Evolutionary conservation across 2,113 vertebrate species (phyloP).

Genomic region (Carassius carassius): DNA sequence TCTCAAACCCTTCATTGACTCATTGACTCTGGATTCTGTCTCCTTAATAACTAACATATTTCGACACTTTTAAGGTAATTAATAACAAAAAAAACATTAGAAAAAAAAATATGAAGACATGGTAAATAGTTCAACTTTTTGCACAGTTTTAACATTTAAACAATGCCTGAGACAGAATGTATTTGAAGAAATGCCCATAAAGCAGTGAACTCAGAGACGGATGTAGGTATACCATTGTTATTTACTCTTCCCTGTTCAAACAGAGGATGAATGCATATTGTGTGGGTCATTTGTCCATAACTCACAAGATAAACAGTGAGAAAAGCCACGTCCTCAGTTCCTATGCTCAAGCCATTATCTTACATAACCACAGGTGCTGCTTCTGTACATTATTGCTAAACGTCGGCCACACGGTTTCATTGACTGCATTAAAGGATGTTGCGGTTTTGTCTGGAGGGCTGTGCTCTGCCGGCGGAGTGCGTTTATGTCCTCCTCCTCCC

Average conservation of each 20-base stretch:
- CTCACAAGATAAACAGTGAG: not conserved
- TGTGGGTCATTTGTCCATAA: not conserved
- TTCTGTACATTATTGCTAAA: slow-evolving; percentile 16
- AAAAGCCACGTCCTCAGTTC: not conserved
- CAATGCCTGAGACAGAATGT: not conserved
- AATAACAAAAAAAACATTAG: not conserved
- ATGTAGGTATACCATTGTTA: not conserved
- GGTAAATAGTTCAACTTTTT: not conserved
- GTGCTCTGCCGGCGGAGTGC: not conserved
- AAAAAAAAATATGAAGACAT: too few species aligned
- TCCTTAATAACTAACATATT: too few species aligned
- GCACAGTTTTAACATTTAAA: not conserved
- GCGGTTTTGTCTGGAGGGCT: slow-evolving; percentile 11
- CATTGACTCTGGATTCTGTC: too few species aligned
- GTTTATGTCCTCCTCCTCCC: slow-evolving; percentile 12
- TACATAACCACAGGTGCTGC: slow-evolving; percentile 22
- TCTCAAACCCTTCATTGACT: too few species aligned
- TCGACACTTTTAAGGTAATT: not conserved
- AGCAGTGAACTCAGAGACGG: too few species aligned
- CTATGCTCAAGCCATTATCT: not conserved
- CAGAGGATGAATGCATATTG: slow-evolving; percentile 6
- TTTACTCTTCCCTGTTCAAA: slow-evolving; percentile 25
- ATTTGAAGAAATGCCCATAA: not conserved
- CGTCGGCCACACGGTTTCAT: not conserved
- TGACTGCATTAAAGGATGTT: slow-evolving; percentile 24